Evolutionary conservation across 2,113 vertebrate genomes (phyloP).

Genomic region (Coturnix japonica): DNA sequence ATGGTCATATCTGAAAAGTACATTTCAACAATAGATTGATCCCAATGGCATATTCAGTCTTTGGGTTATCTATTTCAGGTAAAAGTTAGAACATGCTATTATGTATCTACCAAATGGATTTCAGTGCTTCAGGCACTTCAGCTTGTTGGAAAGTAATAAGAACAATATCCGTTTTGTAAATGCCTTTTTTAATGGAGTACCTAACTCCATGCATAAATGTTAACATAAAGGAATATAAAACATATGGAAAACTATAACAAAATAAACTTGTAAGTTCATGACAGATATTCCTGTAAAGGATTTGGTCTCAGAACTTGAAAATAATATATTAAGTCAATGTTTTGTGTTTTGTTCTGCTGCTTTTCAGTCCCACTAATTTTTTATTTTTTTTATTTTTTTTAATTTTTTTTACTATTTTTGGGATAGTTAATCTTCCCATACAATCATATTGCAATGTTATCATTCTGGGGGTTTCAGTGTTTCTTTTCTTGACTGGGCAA

Average conservation of each 20-base stretch:
- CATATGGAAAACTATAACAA: conserved; percentile 34
- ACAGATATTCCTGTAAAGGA: conserved; percentile 3
- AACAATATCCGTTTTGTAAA: conserved; percentile 68
- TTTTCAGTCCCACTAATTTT: neutral
- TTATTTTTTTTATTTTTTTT: neutral
- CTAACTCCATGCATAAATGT: neutral
- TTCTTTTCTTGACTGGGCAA: conserved; percentile 61
- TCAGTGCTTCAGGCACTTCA: conserved; percentile 66
- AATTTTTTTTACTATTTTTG: conserved; percentile 23
- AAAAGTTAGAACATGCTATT: conserved; percentile 70
- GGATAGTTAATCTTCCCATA: neutral
- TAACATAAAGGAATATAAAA: conserved; percentile 39
- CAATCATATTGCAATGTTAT: conserved; percentile 2
- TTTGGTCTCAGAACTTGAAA: neutral
- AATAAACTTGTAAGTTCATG: neutral
- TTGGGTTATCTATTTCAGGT: conserved; percentile 48
- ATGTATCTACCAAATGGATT: conserved; percentile 62
- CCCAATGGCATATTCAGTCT: conserved; percentile 60
- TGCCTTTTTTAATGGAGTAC: conserved; percentile 39
- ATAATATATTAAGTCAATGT: neutral
- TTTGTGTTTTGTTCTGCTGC: neutral
- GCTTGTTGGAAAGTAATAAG: conserved; percentile 46
- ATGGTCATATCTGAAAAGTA: conserved; percentile 28
- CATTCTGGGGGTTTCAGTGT: neutral
- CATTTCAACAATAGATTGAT: conserved; percentile 65